Evolutionary conservation across 2,113 vertebrate genomes (phyloP).

Genomic region (Machaerirhynchus nigripectus): DNA sequence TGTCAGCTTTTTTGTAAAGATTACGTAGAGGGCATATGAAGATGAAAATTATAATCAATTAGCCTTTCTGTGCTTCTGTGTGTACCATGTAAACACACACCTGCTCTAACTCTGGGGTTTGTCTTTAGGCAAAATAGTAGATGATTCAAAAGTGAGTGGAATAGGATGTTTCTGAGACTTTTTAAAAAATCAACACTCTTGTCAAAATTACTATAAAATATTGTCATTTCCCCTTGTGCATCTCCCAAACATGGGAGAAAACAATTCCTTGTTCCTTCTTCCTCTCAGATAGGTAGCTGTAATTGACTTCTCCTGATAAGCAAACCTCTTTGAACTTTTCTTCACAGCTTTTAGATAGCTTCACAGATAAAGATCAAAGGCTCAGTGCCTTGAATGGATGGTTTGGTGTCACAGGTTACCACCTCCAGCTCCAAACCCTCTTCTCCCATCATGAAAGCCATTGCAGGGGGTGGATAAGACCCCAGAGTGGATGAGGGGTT

Average conservation of each 20-base stretch:
- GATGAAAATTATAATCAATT: not conserved
- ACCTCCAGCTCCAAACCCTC: not conserved
- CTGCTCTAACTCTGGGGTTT: not conserved
- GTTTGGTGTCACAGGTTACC: not conserved
- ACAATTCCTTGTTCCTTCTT: not conserved
- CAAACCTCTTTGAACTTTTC: not conserved
- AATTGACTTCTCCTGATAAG: not conserved
- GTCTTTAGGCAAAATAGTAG: not conserved
- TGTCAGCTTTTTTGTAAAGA: not conserved
- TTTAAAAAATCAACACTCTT: not conserved
- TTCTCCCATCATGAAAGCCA: not conserved
- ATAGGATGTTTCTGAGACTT: not conserved
- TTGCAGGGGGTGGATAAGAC: not conserved
- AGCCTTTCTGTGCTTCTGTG: not conserved
- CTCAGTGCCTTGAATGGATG: not conserved
- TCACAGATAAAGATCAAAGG: slow-evolving; percentile 31
- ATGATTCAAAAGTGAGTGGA: not conserved
- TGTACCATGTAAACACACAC: not conserved
- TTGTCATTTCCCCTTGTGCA: not conserved
- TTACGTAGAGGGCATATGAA: not conserved
- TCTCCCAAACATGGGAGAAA: not conserved
- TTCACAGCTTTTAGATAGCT: not conserved
- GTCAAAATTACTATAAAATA: not conserved
- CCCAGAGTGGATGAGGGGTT: not conserved
- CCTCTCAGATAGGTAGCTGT: not conserved